Conservation (phyloP, 2,888 invertebrate genomes). For the Andricus curvator region DNA sequence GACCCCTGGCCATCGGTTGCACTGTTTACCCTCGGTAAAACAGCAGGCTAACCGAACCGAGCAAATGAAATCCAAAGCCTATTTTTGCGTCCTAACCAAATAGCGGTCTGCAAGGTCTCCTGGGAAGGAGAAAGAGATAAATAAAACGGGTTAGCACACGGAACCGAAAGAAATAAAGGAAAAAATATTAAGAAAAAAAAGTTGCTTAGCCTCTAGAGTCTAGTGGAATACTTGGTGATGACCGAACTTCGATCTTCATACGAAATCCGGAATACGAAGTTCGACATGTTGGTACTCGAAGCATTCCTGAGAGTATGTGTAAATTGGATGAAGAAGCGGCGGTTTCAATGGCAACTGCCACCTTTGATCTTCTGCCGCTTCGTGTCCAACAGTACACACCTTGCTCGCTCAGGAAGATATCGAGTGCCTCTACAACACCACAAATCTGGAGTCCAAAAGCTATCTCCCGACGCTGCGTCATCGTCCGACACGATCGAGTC, state of each 20-base stretch:
- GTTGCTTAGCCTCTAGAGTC: slow-evolving; percentile 42
- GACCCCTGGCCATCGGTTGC: slow-evolving; percentile 38
- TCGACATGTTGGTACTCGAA: slow-evolving; percentile 44
- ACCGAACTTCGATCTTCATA: slow-evolving; percentile 37
- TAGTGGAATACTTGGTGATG: slow-evolving; percentile 38
- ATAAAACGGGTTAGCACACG: slow-evolving; percentile 21
- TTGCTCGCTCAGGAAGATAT: slow-evolving; percentile 41
- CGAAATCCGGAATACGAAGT: slow-evolving; percentile 44
- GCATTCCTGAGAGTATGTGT: slow-evolving; percentile 43
- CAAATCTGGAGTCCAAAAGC: slow-evolving; percentile 41
- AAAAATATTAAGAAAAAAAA: slow-evolving; percentile 40
- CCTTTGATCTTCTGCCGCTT: slow-evolving; percentile 50
- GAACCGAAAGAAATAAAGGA: slow-evolving; percentile 27
- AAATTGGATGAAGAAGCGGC: slow-evolving; percentile 48
- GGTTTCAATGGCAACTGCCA: slow-evolving; percentile 43
- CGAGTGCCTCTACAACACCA: slow-evolving; percentile 39
- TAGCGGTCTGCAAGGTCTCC: slow-evolving; percentile 56
- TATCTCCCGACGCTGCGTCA: slow-evolving; percentile 39
- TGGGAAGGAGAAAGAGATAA: slow-evolving; percentile 33
- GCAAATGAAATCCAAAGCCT: slow-evolving; percentile 72
- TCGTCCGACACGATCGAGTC: slow-evolving; percentile 32
- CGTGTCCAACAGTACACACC: slow-evolving; percentile 44
- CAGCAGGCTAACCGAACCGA: slow-evolving; percentile 54
- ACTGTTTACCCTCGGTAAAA: slow-evolving; percentile 61
- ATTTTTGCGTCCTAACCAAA: slow-evolving; percentile 73